These are phyloP conservation scores for Coelogynopora nodosa DNA, from an alignment of 2,888 invertebrate genomes.

Conservation along the genomic window DNA sequence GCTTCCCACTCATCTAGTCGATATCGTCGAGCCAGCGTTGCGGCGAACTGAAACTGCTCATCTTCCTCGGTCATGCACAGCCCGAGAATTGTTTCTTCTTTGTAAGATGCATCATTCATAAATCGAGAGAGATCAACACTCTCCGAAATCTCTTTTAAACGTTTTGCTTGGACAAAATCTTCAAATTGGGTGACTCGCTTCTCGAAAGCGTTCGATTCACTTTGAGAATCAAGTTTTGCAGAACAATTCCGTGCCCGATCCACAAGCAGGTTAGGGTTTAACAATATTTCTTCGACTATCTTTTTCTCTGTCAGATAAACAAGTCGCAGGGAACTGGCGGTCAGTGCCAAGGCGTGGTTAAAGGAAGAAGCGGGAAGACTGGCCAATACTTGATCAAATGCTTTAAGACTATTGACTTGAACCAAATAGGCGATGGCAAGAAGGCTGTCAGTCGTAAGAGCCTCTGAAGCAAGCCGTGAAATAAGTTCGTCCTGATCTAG, in stretches of 20 bases:
- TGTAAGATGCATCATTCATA: neutral
- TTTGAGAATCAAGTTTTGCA: neutral
- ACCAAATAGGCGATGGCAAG: neutral
- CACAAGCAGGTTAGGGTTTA: neutral
- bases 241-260: neutral
- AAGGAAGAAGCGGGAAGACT: neutral
- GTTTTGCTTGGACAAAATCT: constrained; percentile 9
- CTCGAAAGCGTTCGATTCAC: neutral
- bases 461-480: neutral
- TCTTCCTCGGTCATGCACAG: neutral
- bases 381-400: neutral
- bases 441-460: neutral
- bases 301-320: neutral
- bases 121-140: constrained; percentile 17
- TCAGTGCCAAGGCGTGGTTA: neutral
- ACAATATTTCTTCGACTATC: neutral
- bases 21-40: neutral
- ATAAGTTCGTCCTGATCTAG: neutral
- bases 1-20: neutral
- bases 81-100: constrained; percentile 7
- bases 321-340: neutral
- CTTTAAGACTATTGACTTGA: neutral
- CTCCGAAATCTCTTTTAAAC: neutral
- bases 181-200: neutral
- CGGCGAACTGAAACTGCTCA: neutral